Evolutionary conservation across 2,888 invertebrate genomes (phyloP).

Genomic region (Lochmaea crataegi): DNA sequence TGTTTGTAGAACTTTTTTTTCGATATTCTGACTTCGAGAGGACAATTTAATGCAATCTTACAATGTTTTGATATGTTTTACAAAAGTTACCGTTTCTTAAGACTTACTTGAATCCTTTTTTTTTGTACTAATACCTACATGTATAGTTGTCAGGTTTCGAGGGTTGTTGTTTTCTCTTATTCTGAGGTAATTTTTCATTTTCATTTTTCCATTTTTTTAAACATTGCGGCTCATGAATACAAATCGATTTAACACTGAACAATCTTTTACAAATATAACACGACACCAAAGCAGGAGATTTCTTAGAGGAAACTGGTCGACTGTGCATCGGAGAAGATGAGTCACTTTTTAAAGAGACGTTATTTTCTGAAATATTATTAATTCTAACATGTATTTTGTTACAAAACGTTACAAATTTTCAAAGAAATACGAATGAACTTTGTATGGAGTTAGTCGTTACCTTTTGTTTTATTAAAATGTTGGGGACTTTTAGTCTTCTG

Average conservation of each 20-base stretch:
- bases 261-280: slow-evolving; percentile 76
- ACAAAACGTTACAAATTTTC: no score
- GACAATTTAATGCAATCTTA: no score
- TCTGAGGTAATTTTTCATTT: slow-evolving; percentile 71
- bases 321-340: slow-evolving; percentile 6
- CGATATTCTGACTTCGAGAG: neutral
- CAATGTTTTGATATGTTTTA: no score
- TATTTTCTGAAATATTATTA: neutral
- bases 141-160: slow-evolving; percentile 69
- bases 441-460: no score
- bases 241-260: slow-evolving; percentile 72
- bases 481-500: neutral
- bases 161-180: slow-evolving; percentile 69
- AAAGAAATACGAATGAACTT: no score
- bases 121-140: slow-evolving; percentile 59
- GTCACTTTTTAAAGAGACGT: neutral
- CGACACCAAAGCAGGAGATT: slow-evolving; percentile 60
- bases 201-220: slow-evolving; percentile 73
- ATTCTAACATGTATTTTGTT: no score
- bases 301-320: slow-evolving; percentile 48
- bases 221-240: slow-evolving; percentile 76
- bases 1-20: neutral
- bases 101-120: no score
- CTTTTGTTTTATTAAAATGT: neutral
- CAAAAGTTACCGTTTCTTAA: no score